phyloP scores from a whole-genome alignment of 1,140 invertebrate genomes.

The Zophobas atratus region DNA sequence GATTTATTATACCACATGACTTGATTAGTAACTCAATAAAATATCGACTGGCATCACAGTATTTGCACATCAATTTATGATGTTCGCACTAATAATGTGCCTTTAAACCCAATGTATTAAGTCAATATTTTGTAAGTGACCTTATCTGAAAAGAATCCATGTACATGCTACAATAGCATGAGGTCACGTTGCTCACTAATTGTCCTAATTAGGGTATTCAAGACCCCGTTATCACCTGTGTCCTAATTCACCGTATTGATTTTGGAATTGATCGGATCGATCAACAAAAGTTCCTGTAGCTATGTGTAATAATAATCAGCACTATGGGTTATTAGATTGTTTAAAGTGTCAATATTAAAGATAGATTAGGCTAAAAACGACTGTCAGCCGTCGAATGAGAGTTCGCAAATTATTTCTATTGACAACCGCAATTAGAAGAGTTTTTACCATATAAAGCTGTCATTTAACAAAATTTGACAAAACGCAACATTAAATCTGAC shows the following conservation, averaged over 20 bases:
- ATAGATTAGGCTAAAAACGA: too few relatives aligned
- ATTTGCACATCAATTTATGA: constrained; percentile 19
- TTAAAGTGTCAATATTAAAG: too few relatives aligned
- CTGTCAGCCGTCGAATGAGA: too few relatives aligned
- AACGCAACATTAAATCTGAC: too few relatives aligned
- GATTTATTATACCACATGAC: constrained; percentile 14
- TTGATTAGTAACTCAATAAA: neutral
- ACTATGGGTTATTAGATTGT: too few relatives aligned
- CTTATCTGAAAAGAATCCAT: neutral
- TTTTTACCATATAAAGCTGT: too few relatives aligned
- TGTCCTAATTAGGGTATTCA: constrained; percentile 15
- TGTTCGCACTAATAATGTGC: constrained; percentile 4
- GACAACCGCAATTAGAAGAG: too few relatives aligned
- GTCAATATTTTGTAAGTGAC: constrained; percentile 8
- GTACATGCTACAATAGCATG: constrained; percentile 5
- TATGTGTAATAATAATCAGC: neutral
- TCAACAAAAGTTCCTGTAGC: neutral
- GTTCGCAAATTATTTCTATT: too few relatives aligned
- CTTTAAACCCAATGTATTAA: constrained; percentile 6
- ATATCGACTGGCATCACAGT: neutral
- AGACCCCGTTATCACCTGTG: neutral
- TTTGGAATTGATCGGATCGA: neutral
- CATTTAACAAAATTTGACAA: too few relatives aligned
- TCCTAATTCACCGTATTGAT: constrained; percentile 13
- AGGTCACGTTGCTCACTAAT: constrained; percentile 16